phyloP scores from a whole-genome alignment of 2,888 invertebrate genomes.

The Sesia apiformis region DNA sequence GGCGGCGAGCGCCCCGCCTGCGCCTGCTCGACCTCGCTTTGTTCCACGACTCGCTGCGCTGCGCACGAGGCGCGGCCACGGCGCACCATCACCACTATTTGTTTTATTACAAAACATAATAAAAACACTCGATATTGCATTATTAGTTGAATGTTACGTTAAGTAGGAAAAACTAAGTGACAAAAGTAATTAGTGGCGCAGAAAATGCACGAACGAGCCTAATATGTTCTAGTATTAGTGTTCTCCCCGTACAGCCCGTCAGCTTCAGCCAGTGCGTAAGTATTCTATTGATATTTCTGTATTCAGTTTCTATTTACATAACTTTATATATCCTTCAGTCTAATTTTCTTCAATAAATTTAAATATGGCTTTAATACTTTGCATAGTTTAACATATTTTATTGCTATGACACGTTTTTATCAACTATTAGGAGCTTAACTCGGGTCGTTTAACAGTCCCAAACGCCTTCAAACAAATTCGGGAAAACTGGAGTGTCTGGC shows the following conservation, averaged over 20 bases:
- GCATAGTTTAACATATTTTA: too few species aligned
- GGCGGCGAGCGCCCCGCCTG: slow-evolving; percentile 32
- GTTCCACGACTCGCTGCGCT: slow-evolving; percentile 6
- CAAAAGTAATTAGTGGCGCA: too few species aligned
- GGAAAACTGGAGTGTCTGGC: too few species aligned
- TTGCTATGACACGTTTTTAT: too few species aligned
- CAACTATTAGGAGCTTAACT: too few species aligned
- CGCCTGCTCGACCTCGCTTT: slow-evolving; percentile 44
- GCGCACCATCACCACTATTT: slow-evolving; percentile 2
- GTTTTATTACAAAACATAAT: neutral
- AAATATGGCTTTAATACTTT: too few species aligned
- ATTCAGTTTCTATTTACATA: neutral
- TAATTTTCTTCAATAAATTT: too few species aligned
- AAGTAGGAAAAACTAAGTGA: too few species aligned
- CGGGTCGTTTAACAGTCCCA: too few species aligned
- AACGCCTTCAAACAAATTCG: too few species aligned
- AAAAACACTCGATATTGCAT: too few species aligned
- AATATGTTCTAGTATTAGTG: slow-evolving; percentile 37
- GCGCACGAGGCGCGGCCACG: neutral
- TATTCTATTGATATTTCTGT: slow-evolving; percentile 9
- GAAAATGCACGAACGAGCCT: slow-evolving; percentile 18
- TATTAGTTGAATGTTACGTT: too few species aligned
- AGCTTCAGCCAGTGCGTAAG: slow-evolving; percentile 40
- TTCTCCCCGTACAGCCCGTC: slow-evolving; percentile 27
- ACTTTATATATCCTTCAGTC: neutral